Conservation (phyloP, 2,888 invertebrate species). For the Microdon myrmicae region DNA sequence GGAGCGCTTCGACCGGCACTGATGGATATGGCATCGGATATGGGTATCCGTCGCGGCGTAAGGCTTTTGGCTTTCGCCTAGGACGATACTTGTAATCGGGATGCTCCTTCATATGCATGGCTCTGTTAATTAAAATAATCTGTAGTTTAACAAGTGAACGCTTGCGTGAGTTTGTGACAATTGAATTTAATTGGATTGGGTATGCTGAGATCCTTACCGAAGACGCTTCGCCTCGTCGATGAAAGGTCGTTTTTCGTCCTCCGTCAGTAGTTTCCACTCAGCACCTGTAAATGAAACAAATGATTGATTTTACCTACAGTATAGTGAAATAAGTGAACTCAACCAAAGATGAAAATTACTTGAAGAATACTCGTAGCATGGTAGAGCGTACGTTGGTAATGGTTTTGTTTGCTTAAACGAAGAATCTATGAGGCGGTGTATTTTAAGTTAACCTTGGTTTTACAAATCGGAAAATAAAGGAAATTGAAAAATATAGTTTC, state of each 20-base stretch:
- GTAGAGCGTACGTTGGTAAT: no score
- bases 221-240: conserved; percentile 97
- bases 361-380: no score
- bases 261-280: conserved; percentile 94
- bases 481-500: no score
- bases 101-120: conserved; percentile 95
- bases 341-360: no score
- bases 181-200: not conserved
- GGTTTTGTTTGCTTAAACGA: no score
- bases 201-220: conserved; percentile 59
- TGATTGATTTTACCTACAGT: no score
- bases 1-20: conserved; percentile 87
- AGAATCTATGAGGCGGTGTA: no score
- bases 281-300: conserved; percentile 72
- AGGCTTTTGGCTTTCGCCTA: conserved; percentile 86
- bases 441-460: no score
- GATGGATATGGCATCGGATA: conserved; percentile 93
- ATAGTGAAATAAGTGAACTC: no score
- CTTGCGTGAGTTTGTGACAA: not conserved
- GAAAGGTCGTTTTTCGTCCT: conserved; percentile 95
- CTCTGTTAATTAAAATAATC: conserved; percentile 67
- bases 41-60: conserved; percentile 90
- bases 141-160: conserved; percentile 24
- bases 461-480: no score
- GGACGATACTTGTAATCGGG: conserved; percentile 95